Evolutionary conservation across 2,113 vertebrate species (phyloP), one percentile per base, ranked within the genome.

Genomic region (Acrocephalus kingi): DNA sequence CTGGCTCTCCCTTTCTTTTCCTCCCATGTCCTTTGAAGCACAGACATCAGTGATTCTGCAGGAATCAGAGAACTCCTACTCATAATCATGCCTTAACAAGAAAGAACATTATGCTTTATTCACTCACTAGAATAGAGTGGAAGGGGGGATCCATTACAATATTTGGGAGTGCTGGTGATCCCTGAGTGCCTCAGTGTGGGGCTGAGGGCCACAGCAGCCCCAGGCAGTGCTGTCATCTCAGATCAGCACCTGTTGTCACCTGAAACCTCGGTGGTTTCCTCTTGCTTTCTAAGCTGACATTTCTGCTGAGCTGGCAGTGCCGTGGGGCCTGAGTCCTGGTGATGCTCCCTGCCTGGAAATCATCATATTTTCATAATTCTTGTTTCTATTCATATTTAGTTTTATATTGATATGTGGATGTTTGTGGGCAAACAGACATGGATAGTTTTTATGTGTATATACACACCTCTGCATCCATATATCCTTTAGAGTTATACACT

Each of bases 381-480:
- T 23, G 10, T 7, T 6, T 11, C 5, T 10, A 35, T 41, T 16
- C 1, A 12, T 30, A 1, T 16, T 14, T 41, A 1, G 17, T 13
- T 77, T 69, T 41, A 15, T 27, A 7, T 15, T 11, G 39, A 1
- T 18, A 5, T 15, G 8, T 45, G 28, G 21, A 20, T 72, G 21
- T 30, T 62, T 16, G 3, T 13, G 43, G 7, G 14, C 39, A 31
- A 51, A 23, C 31, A 11, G 39, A 7, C 28, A 10, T 1, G 22
- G 25, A 13, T 18, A 5, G 10, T 56, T 67, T 58, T 49, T 27
- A 5, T 0, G 1, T 18, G 9, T 6, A 1, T 15, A 11, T 3
- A 18, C 15, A 67, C 52, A 51, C 13, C 30, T 58, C 37, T 58
- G 27, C 11, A 45, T 20, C 19, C 28, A 30, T 13, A 17, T 7